Percentiles rank a stretch among this genome's conserved stretches.
phyloP scores from a whole-genome alignment of 2,888 invertebrate species.

The Erebia epiphron region DNA sequence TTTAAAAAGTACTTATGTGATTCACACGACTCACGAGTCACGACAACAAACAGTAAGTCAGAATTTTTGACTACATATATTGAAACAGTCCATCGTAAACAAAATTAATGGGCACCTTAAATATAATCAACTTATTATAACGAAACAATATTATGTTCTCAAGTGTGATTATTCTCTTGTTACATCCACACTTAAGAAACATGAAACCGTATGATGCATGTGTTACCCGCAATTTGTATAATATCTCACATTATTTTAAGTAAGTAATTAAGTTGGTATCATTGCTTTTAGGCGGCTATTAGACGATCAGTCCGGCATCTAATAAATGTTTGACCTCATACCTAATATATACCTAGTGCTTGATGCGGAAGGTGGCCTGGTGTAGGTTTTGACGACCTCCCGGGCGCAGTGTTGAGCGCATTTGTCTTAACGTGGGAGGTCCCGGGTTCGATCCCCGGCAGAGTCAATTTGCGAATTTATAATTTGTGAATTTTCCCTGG shows the following conservation, averaged over 20 bases:
- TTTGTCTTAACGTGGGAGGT: too few species aligned
- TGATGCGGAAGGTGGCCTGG: too few species aligned
- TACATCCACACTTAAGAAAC: constrained; percentile 23
- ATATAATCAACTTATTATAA: constrained; percentile 16
- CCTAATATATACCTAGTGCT: too few species aligned
- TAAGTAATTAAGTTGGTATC: too few species aligned
- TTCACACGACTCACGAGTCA: too few species aligned
- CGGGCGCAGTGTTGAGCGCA: too few species aligned
- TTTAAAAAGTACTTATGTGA: too few species aligned
- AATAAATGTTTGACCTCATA: not conserved
- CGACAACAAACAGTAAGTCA: too few species aligned
- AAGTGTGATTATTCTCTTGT: constrained; percentile 31
- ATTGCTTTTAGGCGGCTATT: not conserved
- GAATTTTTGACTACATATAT: not conserved
- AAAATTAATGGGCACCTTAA: constrained; percentile 1
- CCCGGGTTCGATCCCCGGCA: too few species aligned
- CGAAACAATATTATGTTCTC: constrained; percentile 25
- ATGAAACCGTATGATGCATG: constrained; percentile 12
- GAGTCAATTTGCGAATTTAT: too few species aligned
- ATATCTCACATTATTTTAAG: not conserved
- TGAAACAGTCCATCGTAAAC: not conserved
- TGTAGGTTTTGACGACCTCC: too few species aligned
- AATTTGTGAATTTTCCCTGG: too few species aligned
- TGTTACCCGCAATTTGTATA: constrained; percentile 2
- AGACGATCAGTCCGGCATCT: not conserved